These are phyloP conservation scores for Ursus arctos DNA, from an alignment of 2,113 vertebrate species.

Conservation along the genomic window DNA sequence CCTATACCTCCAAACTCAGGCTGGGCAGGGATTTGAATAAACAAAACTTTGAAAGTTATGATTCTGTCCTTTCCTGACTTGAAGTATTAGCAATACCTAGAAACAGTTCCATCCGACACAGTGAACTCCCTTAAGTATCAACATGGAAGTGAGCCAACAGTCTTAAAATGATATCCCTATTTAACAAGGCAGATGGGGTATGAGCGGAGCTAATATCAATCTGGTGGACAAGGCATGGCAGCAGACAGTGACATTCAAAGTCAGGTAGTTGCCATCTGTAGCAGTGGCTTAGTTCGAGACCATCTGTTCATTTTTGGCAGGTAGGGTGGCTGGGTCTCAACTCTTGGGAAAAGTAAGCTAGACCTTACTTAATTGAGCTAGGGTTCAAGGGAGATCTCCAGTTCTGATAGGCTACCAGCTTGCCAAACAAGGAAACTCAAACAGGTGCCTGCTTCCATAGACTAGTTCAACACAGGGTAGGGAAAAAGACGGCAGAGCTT, in stretches of 20 bases:
- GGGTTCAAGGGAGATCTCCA: not conserved
- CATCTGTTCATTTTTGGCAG: conserved; percentile 56
- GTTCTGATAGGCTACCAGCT: not conserved
- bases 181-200: conserved; percentile 29
- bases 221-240: not conserved
- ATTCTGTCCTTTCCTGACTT: not conserved
- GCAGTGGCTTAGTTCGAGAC: conserved; percentile 6
- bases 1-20: not conserved
- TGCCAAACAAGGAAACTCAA: not conserved
- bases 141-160: conserved; percentile 21
- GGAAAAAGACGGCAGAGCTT: not conserved
- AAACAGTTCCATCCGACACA: not conserved
- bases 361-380: conserved; percentile 20
- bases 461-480: not conserved
- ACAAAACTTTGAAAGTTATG: conserved; percentile 27
- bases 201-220: not conserved
- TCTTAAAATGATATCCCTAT: conserved; percentile 53
- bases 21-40: conserved; percentile 19
- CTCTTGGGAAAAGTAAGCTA: conserved; percentile 45
- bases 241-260: conserved; percentile 46
- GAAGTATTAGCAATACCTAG: not conserved
- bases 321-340: not conserved
- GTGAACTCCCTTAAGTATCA: not conserved
- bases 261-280: conserved; percentile 31
- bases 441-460: not conserved